Base-by-base conservation (phyloP, 2,797 vertebrate genomes). In the Meda fulgida region DNA sequence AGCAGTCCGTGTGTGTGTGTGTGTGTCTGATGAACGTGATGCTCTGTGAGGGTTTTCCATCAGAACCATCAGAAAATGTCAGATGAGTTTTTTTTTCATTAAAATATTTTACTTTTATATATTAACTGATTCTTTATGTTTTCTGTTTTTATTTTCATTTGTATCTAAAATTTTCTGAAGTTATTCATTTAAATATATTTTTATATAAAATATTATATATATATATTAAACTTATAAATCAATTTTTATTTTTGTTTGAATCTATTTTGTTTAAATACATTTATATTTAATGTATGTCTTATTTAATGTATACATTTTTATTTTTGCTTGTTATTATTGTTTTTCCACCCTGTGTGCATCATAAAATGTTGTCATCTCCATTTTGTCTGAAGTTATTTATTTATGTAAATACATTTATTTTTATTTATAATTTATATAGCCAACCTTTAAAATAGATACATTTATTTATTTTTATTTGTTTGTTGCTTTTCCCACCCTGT, bases 1-100 rank as follows among this genome's bases (percentile, higher is more conserved):
- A 93, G 94, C 93, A 93, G 93, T 92, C 92, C 14, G 46, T 18
- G 46, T 2, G 46, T 18, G 46, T 18, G 46, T 18, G 46, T 11
- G 10, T 46, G 43, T 40, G 38, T 48, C 43, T 73, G 71, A 73
- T 34, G 5, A 34, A 51, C 19, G 26, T 8, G 13, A 46, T 46
- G 14, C 40, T 29, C 40, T 46, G 13, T 26, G 13, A 14, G 16
- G 7, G 9, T 46, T 13, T 48, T 48, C 14, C 43, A 73, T 48
- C 26, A 19, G 7, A 51, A 31, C 9, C 71, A 51, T 51, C 43
- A 7, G 9, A 34, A 51, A 21, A 34, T 34, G 19, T 34, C 46
- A 21, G 58, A 60, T 10, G 4, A 72, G 16, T 0, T 31, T 1
- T 31, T 26, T 31, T 51, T 73, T 21, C 71, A 48, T 40, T 18